These are phyloP conservation scores for Sisor rabdophorus DNA, from an alignment of 2,113 vertebrate species.

Conservation along the genomic window DNA sequence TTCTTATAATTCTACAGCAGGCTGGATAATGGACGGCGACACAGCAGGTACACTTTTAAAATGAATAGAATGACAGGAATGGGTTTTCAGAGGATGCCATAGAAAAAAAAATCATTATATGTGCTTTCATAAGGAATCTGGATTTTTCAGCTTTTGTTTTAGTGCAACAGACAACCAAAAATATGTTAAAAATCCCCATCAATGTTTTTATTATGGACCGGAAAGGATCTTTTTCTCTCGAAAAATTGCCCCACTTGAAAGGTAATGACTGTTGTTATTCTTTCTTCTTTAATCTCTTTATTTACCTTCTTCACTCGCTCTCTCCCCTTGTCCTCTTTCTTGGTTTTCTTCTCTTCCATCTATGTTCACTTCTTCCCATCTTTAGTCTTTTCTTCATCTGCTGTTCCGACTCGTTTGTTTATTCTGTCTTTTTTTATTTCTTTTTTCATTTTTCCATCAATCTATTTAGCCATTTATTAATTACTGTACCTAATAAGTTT, in stretches of 20 bases:
- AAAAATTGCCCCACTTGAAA: neutral
- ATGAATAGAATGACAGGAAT: slow-evolving; percentile 14
- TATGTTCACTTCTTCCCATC: too few relatives aligned
- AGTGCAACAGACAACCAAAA: neutral
- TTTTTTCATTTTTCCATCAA: too few relatives aligned
- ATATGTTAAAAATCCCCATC: neutral
- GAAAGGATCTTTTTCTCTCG: neutral
- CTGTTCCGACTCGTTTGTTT: neutral
- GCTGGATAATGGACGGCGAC: neutral
- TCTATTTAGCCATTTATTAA: too few relatives aligned
- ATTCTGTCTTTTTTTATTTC: neutral
- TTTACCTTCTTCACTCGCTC: neutral
- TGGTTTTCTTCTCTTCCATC: too few relatives aligned
- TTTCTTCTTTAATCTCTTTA: neutral
- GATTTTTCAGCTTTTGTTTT: neutral
- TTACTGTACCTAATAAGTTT: too few relatives aligned
- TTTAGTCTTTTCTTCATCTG: neutral
- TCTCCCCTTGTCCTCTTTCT: neutral
- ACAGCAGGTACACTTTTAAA: neutral
- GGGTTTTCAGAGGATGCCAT: neutral
- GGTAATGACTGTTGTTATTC: neutral
- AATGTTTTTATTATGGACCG: neutral
- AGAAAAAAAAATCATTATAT: neutral
- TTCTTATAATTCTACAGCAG: neutral
- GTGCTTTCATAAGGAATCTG: neutral